phyloP scores from a whole-genome alignment of 2,797 vertebrate species.

The Potorous gilbertii region DNA sequence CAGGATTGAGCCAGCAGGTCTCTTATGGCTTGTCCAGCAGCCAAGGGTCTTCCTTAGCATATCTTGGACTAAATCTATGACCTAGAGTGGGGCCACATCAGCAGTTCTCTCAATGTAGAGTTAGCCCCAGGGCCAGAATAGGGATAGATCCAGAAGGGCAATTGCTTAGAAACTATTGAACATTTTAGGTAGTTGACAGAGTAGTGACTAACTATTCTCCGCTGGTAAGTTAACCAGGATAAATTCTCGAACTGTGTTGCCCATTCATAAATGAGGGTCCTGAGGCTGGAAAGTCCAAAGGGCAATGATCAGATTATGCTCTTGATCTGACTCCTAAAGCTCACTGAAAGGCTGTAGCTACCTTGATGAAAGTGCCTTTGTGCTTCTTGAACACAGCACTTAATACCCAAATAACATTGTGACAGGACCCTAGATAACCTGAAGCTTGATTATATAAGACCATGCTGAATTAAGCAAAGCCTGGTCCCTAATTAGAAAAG shows the following conservation, averaged over 20 bases:
- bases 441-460: background rate
- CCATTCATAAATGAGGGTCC: background rate
- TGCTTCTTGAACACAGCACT: background rate
- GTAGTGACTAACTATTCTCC: background rate
- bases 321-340: too few relatives aligned
- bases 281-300: background rate
- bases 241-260: background rate
- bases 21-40: background rate
- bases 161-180: background rate
- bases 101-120: background rate
- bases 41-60: background rate
- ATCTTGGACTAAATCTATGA: background rate
- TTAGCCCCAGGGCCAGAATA: background rate
- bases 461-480: background rate
- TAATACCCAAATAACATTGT: background rate
- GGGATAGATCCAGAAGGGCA: background rate
- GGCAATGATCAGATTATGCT: background rate
- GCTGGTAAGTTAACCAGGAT: background rate
- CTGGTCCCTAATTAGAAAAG: background rate
- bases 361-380: too few relatives aligned
- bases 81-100: background rate
- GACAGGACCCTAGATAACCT: background rate
- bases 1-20: background rate
- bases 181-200: background rate
- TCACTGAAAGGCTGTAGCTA: too few relatives aligned